Conservation (phyloP, 2,888 invertebrate genomes). For the Myopa testacea region DNA sequence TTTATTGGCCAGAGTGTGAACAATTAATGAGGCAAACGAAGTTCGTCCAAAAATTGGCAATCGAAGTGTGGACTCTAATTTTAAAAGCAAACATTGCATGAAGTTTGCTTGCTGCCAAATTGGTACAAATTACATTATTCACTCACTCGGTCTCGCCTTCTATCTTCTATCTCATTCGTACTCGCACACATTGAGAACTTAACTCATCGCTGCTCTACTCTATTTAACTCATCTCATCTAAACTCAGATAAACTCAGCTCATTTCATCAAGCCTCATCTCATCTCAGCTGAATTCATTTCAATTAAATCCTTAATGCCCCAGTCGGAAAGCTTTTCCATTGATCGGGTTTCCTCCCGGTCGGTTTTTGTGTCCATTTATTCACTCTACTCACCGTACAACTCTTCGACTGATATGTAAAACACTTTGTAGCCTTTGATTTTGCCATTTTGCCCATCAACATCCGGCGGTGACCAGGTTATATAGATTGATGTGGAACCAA, state of each 20-base stretch:
- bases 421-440: slow-evolving; percentile 87
- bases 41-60: not conserved
- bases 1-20: slow-evolving; percentile 21
- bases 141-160: not conserved
- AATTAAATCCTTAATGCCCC: not conserved
- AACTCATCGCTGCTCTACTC: not conserved
- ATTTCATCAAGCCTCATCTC: not conserved
- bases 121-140: slow-evolving; percentile 14
- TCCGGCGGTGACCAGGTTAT: slow-evolving; percentile 89
- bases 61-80: slow-evolving; percentile 15
- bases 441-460: slow-evolving; percentile 84
- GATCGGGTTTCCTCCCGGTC: not conserved
- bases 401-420: slow-evolving; percentile 83
- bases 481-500: slow-evolving; percentile 86
- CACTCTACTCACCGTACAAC: slow-evolving; percentile 76
- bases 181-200: not conserved
- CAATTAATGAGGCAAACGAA: slow-evolving; percentile 23
- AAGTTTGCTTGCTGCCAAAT: slow-evolving; percentile 6
- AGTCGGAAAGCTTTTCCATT: not conserved
- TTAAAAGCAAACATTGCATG: slow-evolving; percentile 21
- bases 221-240: not conserved
- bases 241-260: not conserved
- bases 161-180: slow-evolving; percentile 9
- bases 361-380: not conserved
- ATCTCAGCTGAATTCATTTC: not conserved